Percentiles rank a stretch among this genome's conserved stretches.
phyloP scores from a whole-genome alignment of 2,888 invertebrate species.

The Gymnosoma rotundatum region DNA sequence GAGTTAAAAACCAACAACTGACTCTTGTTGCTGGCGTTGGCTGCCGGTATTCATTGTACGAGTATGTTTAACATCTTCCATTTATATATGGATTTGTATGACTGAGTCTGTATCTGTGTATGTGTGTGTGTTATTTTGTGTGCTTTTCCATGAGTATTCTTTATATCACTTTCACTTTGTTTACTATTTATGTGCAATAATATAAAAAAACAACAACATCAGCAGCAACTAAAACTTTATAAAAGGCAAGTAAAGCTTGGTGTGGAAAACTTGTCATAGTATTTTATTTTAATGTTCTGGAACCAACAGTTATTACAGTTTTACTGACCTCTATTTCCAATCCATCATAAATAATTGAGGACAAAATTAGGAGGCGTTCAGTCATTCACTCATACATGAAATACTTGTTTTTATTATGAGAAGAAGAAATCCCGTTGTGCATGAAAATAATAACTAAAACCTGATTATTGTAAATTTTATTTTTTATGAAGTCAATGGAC shows the following conservation, averaged over 20 bases:
- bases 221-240: conserved; percentile 8
- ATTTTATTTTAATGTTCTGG: conserved; percentile 53
- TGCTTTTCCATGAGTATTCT: conserved; percentile 49
- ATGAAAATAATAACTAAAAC: neutral
- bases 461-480: neutral
- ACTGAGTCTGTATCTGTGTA: neutral
- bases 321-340: conserved; percentile 59
- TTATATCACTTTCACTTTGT: conserved; percentile 67
- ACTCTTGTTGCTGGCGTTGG: conserved; percentile 33
- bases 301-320: conserved; percentile 59
- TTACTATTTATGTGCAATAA: conserved; percentile 51
- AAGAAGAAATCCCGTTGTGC: conserved; percentile 22
- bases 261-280: conserved; percentile 51
- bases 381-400: conserved; percentile 29
- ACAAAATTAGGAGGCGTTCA: conserved; percentile 52
- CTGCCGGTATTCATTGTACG: conserved; percentile 28
- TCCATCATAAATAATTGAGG: conserved; percentile 28
- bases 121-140: neutral
- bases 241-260: conserved; percentile 33
- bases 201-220: conserved; percentile 24
- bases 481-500: neutral
- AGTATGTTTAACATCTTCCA: conserved; percentile 4
- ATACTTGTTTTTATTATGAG: conserved; percentile 18
- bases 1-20: conserved; percentile 43
- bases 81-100: conserved; percentile 11